Evolutionary conservation across 2,113 vertebrate species (phyloP).

Genomic region (Canis aureus): DNA sequence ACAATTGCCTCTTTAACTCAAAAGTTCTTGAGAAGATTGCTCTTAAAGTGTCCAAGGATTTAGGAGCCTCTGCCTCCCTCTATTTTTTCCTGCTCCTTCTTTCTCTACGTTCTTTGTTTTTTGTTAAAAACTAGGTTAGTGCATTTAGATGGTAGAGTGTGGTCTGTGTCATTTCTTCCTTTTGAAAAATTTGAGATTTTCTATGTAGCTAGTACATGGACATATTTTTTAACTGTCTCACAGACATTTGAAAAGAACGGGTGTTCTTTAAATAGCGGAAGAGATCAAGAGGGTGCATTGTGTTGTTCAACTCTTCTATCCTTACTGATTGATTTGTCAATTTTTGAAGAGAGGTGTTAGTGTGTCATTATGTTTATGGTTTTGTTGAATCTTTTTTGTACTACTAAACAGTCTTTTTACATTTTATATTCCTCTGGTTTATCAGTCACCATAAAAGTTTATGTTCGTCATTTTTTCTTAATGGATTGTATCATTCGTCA

Average conservation of each 20-base stretch:
- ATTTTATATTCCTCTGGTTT: conserved; percentile 30
- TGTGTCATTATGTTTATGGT: not conserved
- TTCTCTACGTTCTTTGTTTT: not conserved
- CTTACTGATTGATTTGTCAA: not conserved
- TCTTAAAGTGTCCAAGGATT: not conserved
- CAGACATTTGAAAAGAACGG: not conserved
- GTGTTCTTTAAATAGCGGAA: conserved; percentile 20
- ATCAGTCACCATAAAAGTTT: conserved; percentile 49
- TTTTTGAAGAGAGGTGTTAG: conserved; percentile 7
- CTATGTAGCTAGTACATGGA: not conserved
- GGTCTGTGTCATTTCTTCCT: not conserved
- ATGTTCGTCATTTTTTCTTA: conserved; percentile 53
- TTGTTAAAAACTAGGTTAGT: not conserved
- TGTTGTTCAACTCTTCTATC: not conserved
- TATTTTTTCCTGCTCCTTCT: not conserved
- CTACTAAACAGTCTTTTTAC: not conserved
- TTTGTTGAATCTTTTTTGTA: conserved; percentile 43
- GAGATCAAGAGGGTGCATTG: conserved; percentile 5
- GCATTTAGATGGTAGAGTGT: not conserved
- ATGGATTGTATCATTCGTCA: conserved; percentile 26
- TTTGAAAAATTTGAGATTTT: not conserved
- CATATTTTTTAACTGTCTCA: not conserved
- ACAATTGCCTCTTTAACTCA: not conserved
- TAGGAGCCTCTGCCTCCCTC: not conserved
- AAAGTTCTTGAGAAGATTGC: not conserved